phyloP scores from a whole-genome alignment of 2,797 vertebrate genomes.

The Rhinoraja longicauda region DNA sequence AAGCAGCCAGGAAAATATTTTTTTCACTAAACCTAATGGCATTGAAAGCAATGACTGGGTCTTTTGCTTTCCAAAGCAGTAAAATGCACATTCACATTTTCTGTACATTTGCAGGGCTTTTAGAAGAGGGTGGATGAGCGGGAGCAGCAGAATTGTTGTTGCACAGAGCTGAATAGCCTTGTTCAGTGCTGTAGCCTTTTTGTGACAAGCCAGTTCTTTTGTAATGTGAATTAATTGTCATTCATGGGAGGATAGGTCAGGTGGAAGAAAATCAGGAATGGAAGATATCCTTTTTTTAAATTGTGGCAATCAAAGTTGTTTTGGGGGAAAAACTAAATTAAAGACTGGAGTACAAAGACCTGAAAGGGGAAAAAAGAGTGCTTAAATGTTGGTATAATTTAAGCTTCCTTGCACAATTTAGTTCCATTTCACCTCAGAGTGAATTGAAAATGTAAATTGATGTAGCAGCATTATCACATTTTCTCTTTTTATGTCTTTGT shows the following conservation, averaged over 20 bases:
- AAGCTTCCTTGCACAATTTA: neutral
- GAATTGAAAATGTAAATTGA: neutral
- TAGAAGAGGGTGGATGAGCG: neutral
- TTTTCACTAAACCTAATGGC: neutral
- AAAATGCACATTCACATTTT: neutral
- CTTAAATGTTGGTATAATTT: neutral
- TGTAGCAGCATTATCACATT: neutral
- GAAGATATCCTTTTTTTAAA: neutral
- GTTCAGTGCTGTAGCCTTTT: neutral
- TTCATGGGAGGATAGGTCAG: neutral
- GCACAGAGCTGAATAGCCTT: neutral
- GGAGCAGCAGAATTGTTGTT: neutral
- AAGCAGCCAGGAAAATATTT: neutral
- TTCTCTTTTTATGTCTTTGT: neutral
- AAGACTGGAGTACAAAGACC: neutral
- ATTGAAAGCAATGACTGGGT: neutral
- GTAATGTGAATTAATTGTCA: neutral
- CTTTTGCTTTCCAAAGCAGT: neutral
- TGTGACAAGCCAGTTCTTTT: neutral
- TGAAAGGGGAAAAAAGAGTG: neutral
- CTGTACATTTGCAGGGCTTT: no score
- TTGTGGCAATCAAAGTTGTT: neutral
- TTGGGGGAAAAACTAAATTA: neutral
- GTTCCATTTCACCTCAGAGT: neutral
- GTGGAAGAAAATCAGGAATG: neutral